Evolutionary conservation across 2,797 vertebrate species (phyloP).

Genomic region (Silurus lanzhouensis): DNA sequence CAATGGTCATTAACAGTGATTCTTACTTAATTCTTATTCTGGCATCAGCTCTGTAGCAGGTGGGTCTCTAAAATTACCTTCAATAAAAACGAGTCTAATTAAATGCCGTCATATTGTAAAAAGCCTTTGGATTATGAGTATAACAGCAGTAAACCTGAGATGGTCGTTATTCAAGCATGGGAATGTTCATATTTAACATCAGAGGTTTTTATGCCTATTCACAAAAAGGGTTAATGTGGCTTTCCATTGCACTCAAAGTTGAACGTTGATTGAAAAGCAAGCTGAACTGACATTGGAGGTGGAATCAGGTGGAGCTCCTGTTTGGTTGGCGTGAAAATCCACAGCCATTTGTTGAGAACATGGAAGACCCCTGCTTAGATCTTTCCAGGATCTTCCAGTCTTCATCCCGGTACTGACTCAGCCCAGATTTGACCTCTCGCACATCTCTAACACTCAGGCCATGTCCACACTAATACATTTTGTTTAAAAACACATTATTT

Average conservation of each 20-base stretch:
- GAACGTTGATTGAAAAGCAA: neutral
- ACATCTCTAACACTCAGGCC: neutral
- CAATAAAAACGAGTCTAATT: neutral
- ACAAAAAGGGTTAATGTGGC: too few relatives aligned
- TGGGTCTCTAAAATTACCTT: neutral
- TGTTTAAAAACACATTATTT: neutral
- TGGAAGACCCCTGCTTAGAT: neutral
- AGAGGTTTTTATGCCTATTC: neutral
- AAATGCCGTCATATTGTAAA: neutral
- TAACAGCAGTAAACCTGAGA: neutral
- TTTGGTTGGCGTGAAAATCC: neutral
- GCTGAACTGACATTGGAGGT: neutral
- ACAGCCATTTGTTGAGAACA: neutral
- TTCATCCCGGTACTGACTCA: neutral
- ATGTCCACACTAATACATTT: too few relatives aligned
- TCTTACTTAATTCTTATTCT: neutral
- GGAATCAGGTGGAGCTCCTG: neutral
- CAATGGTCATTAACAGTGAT: slow-evolving; percentile 1
- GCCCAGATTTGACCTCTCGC: neutral
- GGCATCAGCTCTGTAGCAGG: neutral
- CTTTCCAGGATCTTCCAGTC: neutral
- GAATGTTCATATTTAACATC: neutral
- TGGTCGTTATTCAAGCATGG: neutral
- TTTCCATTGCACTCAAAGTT: too few relatives aligned
- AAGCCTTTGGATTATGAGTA: neutral